Evolutionary conservation across 2,888 invertebrate species (phyloP), one percentile per base, ranked within the genome.

Genomic region (Leucophenga montana): DNA sequence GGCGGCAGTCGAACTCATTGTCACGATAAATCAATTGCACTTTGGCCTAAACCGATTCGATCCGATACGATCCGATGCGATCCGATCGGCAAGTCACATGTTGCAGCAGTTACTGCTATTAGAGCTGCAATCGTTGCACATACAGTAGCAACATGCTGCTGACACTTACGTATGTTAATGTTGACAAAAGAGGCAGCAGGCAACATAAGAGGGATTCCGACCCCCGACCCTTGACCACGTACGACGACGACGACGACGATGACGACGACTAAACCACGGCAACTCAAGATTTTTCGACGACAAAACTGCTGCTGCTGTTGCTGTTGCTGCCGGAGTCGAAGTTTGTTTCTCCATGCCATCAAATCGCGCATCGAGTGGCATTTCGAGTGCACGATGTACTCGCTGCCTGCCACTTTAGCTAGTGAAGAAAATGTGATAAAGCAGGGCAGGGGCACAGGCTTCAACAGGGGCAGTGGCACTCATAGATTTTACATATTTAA

Each of bases 121-220:
- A 68, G 61, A 53, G 20, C 27, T 18, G 61, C 39, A 39, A 20
- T 20, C 39, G 13, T 71, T 71, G 70, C 64, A 72, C 68, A 67
- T 62, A 77, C 85, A 77, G 84, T 82, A 84, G 85, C 82, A 77
- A 77, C 82, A 83, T 77, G 71, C 76, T 72, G 75, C 79, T 83
- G 85, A 83, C 85, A 85, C 84, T 85, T 85, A 83, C 83, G 82
- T 85, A 85, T 85, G 86, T 85, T 86, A 86, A 86, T 86, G 79
- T 77, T 84, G 84, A 83, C 83, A 82, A 85, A 82, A 84, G 78
- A 81, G 78, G 71, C 50, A 14, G 14, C 72, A 59, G n/a, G 5
- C 27, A 22, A 48, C 20, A 70, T 64, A 65, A 53, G 56, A 74
- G 66, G 1, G 11, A 39, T 11, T 39, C 11, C 39, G 39, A 39